Conservation (phyloP, 2,797 vertebrate species). For the Arrhamphus sclerolepis region DNA sequence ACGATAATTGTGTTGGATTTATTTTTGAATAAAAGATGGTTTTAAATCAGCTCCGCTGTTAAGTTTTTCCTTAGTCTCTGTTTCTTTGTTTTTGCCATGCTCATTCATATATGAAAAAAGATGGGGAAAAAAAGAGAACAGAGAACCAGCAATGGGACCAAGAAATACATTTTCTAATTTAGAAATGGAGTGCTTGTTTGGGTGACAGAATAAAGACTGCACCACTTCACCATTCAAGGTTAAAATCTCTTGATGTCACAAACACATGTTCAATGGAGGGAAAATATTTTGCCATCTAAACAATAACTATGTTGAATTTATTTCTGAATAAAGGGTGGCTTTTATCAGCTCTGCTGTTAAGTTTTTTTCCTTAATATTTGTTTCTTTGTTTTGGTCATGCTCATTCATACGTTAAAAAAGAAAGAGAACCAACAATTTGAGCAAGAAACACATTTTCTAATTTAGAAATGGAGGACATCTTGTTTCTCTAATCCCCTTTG, state of each 20-base stretch:
- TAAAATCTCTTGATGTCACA: too few relatives aligned
- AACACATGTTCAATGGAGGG: too few relatives aligned
- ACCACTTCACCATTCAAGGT: too few relatives aligned
- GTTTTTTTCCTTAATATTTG: background rate
- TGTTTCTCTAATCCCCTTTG: constrained; percentile 5
- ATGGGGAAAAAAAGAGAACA: too few relatives aligned
- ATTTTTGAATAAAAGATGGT: background rate
- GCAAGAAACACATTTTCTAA: background rate
- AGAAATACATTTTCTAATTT: background rate
- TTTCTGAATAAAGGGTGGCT: background rate
- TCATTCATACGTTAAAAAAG: background rate
- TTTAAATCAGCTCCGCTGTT: constrained; percentile 16
- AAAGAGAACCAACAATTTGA: background rate
- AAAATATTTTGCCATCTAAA: too few relatives aligned
- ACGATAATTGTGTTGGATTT: too few relatives aligned
- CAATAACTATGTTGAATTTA: too few relatives aligned
- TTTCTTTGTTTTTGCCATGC: constrained; percentile 8
- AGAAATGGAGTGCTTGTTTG: background rate
- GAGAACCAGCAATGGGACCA: background rate
- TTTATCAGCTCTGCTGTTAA: constrained; percentile 16
- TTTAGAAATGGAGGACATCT: background rate
- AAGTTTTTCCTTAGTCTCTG: background rate
- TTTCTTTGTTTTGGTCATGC: constrained; percentile 7
- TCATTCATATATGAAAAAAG: background rate
- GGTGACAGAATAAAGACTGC: too few relatives aligned